A percentile compares a stretch with the other conserved stretches of the same genome.
phyloP scores from a whole-genome alignment of 2,797 vertebrate genomes.

The Propithecus deckenii region DNA sequence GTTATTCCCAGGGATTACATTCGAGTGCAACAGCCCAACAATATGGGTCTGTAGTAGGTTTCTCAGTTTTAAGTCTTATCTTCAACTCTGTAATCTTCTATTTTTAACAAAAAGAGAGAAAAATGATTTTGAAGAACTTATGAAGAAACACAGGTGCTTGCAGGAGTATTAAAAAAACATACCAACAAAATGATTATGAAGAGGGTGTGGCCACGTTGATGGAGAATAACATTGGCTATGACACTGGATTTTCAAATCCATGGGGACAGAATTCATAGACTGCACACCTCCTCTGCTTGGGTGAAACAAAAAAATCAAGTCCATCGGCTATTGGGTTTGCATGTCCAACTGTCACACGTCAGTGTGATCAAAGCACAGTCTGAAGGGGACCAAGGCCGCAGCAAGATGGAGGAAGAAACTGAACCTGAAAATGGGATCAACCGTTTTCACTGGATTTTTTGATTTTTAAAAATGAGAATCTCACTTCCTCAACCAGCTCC shows the following conservation, averaged over 20 bases:
- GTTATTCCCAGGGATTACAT: neutral
- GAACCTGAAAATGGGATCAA: neutral
- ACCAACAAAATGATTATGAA: accelerated
- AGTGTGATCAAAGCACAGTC: accelerated
- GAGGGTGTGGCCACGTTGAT: neutral
- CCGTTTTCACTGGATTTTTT: neutral
- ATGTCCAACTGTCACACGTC: neutral
- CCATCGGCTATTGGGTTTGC: neutral
- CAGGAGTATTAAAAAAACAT: neutral
- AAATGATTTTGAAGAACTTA: neutral
- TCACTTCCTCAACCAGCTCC: neutral
- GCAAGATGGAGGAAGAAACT: neutral
- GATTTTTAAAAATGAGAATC: constrained; percentile 26
- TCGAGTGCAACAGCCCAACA: neutral
- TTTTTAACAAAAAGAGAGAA: neutral
- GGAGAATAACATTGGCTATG: neutral
- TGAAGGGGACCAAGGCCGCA: neutral
- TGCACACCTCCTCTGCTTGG: neutral
- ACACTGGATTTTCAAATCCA: neutral
- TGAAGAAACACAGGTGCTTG: neutral
- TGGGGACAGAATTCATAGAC: neutral
- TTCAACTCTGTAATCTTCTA: neutral
- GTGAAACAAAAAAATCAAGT: neutral
- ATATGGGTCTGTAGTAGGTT: accelerated
- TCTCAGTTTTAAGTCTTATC: neutral